Base-by-base conservation (phyloP, 2,888 invertebrate species). In the Mamestra brassicae region DNA sequence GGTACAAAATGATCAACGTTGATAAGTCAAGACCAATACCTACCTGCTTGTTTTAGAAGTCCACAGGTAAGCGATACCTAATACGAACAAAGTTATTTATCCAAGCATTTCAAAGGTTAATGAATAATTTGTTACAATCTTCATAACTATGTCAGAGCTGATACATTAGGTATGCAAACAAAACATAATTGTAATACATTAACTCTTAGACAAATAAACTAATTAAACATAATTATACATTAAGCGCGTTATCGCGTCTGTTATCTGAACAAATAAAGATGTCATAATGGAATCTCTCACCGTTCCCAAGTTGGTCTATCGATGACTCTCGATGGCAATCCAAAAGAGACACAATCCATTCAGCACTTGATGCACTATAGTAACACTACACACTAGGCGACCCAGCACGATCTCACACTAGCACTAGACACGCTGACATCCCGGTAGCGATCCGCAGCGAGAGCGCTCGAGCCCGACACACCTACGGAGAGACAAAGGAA, bases 301-400 rank as follows among this genome's bases (percentile, higher is more conserved):
- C 96, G 95, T 96, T 96, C 95, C 95, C 95, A 94, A 94, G 92
- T 95, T 91, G 94, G 88, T 95, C 93, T 95, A 94, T 90, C 91
- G 95, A 94, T 92, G 95, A 96, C 93, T 93, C 93, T 93, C 94
- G 94, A 91, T 94, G 94, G 94, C 95, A 96, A 96, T 96, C 96
- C 96, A 95, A 95, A 93, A 91, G 88, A 91, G 90, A 93, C 95
- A 95, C 96, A 96, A 96, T 95, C 94, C 95, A 95, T 95, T 91
- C 95, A 96, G 90, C 96, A 96, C 96, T 91, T 89, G 88, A 87
- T 88, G 93, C 95, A 95, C 96, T 95, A 92, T 94, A 93, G 93
- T 93, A 92, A 93, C 96, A 96, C 96, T 93, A 94, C 95, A 94
- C 95, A 95, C 95, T 91, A 90, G 90, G 88, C 92, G 93, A 92